Evolutionary conservation across 2,113 vertebrate genomes (phyloP).

Genomic region (Myiozetetes cayanensis): DNA sequence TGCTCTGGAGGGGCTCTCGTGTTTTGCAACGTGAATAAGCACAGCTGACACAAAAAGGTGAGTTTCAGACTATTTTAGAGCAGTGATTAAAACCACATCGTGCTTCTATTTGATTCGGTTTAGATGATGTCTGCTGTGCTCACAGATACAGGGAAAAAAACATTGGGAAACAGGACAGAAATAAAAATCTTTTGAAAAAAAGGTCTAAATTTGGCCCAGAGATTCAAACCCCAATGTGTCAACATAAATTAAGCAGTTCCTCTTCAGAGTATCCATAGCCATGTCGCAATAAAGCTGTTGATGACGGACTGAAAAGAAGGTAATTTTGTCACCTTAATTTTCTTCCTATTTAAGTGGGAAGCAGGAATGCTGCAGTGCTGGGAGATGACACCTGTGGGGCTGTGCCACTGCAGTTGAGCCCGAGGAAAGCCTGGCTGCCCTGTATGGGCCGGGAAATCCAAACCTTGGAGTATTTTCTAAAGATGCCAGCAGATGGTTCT

Average conservation of each 20-base stretch:
- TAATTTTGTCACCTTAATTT: neutral
- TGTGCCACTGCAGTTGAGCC: neutral
- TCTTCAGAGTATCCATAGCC: neutral
- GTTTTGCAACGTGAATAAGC: neutral
- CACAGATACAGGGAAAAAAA: neutral
- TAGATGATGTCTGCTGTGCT: neutral
- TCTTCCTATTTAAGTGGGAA: constrained; percentile 63
- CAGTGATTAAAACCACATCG: neutral
- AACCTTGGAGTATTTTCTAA: constrained; percentile 22
- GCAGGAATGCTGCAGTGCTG: constrained; percentile 54
- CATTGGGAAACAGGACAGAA: neutral
- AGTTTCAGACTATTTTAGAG: neutral
- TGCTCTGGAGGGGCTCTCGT: neutral
- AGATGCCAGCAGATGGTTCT: neutral
- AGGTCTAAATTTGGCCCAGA: neutral
- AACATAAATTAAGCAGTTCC: neutral
- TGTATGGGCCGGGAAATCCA: neutral
- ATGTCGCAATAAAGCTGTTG: neutral
- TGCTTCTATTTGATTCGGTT: neutral
- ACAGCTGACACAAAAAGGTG: neutral
- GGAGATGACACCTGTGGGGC: constrained; percentile 49
- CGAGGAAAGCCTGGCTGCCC: neutral
- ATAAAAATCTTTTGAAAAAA: neutral
- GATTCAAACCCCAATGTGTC: neutral
- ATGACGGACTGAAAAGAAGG: neutral